Base-by-base conservation (phyloP, 2,888 invertebrate species). In the Macrosoma leucophasiata region DNA sequence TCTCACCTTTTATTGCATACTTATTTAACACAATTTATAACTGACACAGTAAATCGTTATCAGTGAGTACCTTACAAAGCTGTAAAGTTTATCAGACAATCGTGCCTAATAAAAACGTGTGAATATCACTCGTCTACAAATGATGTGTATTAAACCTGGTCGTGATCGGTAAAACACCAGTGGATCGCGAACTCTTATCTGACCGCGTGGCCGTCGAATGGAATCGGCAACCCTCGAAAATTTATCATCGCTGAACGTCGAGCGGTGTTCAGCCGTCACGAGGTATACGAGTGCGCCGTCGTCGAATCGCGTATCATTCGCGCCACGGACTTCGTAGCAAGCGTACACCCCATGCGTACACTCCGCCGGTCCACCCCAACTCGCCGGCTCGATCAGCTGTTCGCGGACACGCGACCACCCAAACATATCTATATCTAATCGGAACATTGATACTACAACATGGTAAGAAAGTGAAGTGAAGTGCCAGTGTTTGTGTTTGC, bases 381-480 rank as follows among this genome's bases (percentile, higher is more conserved):
- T 53, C 62, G 58, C 66, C 59, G 51, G 62, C 57, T 53, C 71
- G 68, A 74, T 74, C 78, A 76, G 77, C 78, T 75, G 78, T 72
- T 78, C 52, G 45, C 48, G 51, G 41, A 58, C 58, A 44, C 48
- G 46, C 48, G 36, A 29, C 34, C 30, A 31, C 29, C 29, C 24
- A 38, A 23, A 35, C 33, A n/a, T 31, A 14, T 23, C 30, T 40
- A 32, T 29, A 15, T 26, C 35, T 19, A 24, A 21, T 22, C 23
- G 21, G 13, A 28, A 29, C 33, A 52, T 59, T 63, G 62, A 63
- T 64, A 62, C 55, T 61, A 55, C 61, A 78, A 51, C 62, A 82
- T 82, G 81, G 81, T 82, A 82, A 82, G 81, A 58, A 62, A 57
- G 67, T 71, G 74, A 48, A 36, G 74, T 74, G 71, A 55, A 59